Evolutionary conservation across 1,140 invertebrate genomes (phyloP).

Genomic region (Macrobrachium nipponense): DNA sequence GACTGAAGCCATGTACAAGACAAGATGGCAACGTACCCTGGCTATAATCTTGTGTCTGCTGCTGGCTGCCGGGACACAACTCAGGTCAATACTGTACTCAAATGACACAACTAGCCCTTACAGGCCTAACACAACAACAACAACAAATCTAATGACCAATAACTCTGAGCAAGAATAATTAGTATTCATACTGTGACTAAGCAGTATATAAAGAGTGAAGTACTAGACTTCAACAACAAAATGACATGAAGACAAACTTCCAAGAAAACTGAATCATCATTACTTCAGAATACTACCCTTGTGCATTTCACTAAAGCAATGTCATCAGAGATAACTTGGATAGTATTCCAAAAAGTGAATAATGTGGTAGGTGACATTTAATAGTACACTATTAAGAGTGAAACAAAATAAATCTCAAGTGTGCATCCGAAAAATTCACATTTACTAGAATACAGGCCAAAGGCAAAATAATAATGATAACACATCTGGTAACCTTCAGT

Average conservation of each 20-base stretch:
- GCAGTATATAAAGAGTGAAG: neutral
- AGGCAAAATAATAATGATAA: conserved; percentile 8
- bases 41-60: conserved; percentile 60
- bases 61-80: conserved; percentile 60
- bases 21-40: conserved; percentile 57
- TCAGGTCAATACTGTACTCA: conserved; percentile 51
- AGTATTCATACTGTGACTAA: conserved; percentile 31
- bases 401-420: conserved; percentile 18
- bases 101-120: conserved; percentile 42
- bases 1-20: conserved; percentile 55
- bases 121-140: conserved; percentile 33
- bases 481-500: conserved; percentile 25
- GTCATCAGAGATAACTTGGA: conserved; percentile 13
- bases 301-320: neutral
- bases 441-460: conserved; percentile 17
- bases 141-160: conserved; percentile 39
- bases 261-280: conserved; percentile 9
- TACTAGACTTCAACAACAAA: too few relatives aligned
- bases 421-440: conserved; percentile 15
- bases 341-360: conserved; percentile 28
- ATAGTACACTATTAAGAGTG: conserved; percentile 22
- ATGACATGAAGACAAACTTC: neutral
- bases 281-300: conserved; percentile 24
- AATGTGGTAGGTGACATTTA: conserved; percentile 21
- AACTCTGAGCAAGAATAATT: conserved; percentile 46